Percentiles rank a stretch among this genome's conserved stretches.
These are phyloP conservation scores for Machimus rusticus DNA, from an alignment of 2,888 invertebrate species.

Conservation along the genomic window DNA sequence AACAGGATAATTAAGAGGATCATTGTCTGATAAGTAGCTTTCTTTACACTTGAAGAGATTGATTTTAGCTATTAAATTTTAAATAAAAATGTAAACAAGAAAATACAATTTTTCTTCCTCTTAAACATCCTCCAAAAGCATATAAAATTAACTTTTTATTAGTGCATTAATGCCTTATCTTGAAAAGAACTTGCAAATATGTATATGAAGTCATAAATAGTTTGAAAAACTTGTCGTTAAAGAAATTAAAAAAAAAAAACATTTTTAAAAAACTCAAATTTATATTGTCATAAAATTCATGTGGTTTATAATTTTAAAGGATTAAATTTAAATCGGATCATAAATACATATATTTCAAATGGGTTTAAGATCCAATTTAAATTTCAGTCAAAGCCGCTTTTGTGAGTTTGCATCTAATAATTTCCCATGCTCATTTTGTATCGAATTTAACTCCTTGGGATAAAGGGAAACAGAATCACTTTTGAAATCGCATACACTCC, in stretches of 20 bases:
- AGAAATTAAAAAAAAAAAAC: neutral
- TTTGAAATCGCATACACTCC: neutral
- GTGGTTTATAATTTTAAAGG: neutral
- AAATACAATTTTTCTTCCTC: neutral
- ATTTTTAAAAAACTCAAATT: neutral
- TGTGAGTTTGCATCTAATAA: neutral
- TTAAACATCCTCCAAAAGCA: neutral
- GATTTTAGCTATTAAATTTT: neutral
- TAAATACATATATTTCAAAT: neutral
- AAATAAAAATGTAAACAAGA: neutral
- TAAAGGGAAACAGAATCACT: neutral
- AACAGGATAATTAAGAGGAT: neutral
- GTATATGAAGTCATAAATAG: neutral
- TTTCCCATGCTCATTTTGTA: neutral
- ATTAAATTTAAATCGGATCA: neutral
- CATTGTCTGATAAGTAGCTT: neutral
- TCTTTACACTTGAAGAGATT: neutral
- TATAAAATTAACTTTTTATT: neutral
- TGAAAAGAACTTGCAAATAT: neutral
- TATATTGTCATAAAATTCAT: neutral
- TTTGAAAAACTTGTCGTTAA: neutral
- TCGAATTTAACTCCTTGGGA: neutral
- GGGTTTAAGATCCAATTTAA: neutral
- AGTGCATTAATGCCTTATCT: neutral
- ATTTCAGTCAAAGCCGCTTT: neutral